Percentiles rank a stretch among this genome's conserved stretches.
Evolutionary conservation across 2,888 invertebrate species (phyloP).

Genomic region (Campoplex nolae): DNA sequence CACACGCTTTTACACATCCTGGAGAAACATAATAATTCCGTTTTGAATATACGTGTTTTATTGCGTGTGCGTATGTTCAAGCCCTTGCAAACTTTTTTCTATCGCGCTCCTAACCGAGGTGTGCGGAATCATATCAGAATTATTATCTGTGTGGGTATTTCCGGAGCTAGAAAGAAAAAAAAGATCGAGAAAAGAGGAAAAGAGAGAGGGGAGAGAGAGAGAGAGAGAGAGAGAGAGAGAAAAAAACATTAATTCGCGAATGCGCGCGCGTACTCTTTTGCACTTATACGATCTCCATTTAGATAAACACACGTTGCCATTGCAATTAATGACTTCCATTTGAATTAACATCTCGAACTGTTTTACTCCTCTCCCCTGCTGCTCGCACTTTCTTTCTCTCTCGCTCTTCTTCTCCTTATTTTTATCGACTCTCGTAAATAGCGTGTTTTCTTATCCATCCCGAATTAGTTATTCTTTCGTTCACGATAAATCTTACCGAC

Average conservation of each 20-base stretch:
- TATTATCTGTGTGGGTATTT: conserved; percentile 67
- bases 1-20: conserved; percentile 52
- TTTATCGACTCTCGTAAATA: conserved; percentile 20
- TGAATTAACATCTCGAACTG: conserved; percentile 65
- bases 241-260: conserved; percentile 63
- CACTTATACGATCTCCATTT: conserved; percentile 70
- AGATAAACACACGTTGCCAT: conserved; percentile 70
- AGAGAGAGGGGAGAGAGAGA: not conserved
- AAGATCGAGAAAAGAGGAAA: not conserved
- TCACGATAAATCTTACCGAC: conserved; percentile 47
- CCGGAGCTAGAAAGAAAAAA: conserved; percentile 55
- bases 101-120: conserved; percentile 50
- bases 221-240: conserved; percentile 9
- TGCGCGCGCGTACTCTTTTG: conserved; percentile 62
- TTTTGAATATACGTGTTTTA: not conserved
- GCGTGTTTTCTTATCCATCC: conserved; percentile 54
- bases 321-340: conserved; percentile 72
- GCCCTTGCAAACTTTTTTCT: conserved; percentile 39
- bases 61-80: conserved; percentile 11
- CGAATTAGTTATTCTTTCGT: conserved; percentile 42
- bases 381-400: conserved; percentile 17
- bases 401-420: not conserved
- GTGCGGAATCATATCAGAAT: conserved; percentile 63
- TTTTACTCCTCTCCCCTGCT: conserved; percentile 16
- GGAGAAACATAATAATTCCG: conserved; percentile 11